These are phyloP conservation scores for Ooceraea biroi DNA, from an alignment of 1,140 invertebrate species.

Conservation along the genomic window DNA sequence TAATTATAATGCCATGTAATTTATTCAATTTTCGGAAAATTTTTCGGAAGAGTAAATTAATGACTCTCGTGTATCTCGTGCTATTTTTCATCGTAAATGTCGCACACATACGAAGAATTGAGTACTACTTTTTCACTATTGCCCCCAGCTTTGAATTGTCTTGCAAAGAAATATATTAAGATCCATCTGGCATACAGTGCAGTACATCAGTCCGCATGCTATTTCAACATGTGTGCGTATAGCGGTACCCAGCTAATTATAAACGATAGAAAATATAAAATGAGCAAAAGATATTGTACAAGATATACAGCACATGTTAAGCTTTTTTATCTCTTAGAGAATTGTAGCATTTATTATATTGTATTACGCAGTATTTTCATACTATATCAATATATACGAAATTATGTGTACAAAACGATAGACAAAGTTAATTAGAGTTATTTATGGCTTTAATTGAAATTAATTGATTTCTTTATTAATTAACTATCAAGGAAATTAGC, in stretches of 20 bases:
- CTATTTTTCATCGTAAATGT: too few species aligned
- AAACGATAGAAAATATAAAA: conserved; percentile 44
- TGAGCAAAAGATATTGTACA: not conserved
- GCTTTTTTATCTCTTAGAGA: not conserved
- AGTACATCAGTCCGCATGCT: not conserved
- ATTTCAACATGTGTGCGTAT: conserved; percentile 9
- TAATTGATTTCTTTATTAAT: not conserved
- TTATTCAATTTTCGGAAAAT: not conserved
- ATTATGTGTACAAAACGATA: not conserved
- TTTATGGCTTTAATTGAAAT: not conserved
- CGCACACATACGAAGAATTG: not conserved
- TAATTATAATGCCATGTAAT: not conserved
- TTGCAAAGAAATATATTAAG: not conserved
- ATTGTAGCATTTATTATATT: not conserved
- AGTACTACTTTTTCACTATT: not conserved
- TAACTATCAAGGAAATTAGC: not conserved
- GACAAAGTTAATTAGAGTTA: not conserved
- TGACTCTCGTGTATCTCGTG: not conserved
- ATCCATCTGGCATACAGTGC: not conserved
- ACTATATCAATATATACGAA: too few species aligned
- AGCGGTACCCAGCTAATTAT: conserved; percentile 18
- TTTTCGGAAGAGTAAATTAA: not conserved
- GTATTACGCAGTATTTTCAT: not conserved
- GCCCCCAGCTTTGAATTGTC: not conserved
- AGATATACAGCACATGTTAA: not conserved